Evolutionary conservation across 2,113 vertebrate genomes (phyloP), one percentile per base, ranked within the genome.

Genomic region (Dipodomys spectabilis): DNA sequence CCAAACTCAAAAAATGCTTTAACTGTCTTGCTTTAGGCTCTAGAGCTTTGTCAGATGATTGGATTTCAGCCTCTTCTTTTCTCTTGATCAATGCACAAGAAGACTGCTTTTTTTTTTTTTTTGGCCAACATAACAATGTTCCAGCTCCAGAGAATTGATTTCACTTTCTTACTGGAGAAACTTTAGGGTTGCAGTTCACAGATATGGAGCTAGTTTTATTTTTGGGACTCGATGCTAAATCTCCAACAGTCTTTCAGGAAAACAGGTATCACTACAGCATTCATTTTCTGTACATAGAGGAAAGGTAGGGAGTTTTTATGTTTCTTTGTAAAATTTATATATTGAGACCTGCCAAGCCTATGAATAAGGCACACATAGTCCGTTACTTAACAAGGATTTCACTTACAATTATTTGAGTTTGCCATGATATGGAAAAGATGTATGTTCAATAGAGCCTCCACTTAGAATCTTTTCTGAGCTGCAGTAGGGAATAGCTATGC

Each of bases 31-130:
- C 39, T 87, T 85, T 7, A n/a, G 60, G 62, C 62, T 75, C 39
- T 45, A 27, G 23, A 11, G 10, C 15, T 92, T 60, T 83, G 20
- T 64, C 72, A 89, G 27, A 7, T 83, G 75, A 27, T 39, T 68
- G 62, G 19, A 64, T n/a, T 73, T 94, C 22, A 65, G 67, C 18
- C 35, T 95, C 88, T 25, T 77, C 6, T 86, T 86, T 88, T 27
- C 25, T 93, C 32, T 79, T 69, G 60, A 32, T 68, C 28, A 62
- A 1, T 65, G 16, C 44, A 35, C 44, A 81, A 27, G 11, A 32
- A 25, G 27, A 93, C 57, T 35, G 15, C 78, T 75, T 82, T 35
- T 57, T n/a, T 80, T 39, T 35, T 39, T 28, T 64, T 82, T 39
- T 39, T 85, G 39, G 32, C 27, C n/a, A 20, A 4, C 15, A 68